phyloP scores from a whole-genome alignment of 2,888 invertebrate genomes.

The Dynastes tityus region DNA sequence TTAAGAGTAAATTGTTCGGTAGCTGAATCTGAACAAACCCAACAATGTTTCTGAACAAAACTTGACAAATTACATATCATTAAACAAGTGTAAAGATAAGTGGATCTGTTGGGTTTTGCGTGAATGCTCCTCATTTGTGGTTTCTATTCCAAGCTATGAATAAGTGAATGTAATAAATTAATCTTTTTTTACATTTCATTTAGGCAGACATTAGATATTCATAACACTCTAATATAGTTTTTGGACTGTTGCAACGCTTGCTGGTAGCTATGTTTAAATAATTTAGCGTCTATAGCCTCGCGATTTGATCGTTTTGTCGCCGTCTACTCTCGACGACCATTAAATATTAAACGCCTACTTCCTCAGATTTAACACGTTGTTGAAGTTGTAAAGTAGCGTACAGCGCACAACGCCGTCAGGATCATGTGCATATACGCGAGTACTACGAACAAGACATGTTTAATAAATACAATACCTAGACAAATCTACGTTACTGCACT shows the following conservation, averaged over 20 bases:
- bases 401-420: neutral
- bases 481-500: conserved; percentile 21
- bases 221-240: no score
- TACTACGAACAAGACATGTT: conserved; percentile 34
- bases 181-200: no score
- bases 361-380: conserved; percentile 39
- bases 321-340: neutral
- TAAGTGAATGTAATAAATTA: no score
- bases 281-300: conserved; percentile 9
- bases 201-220: no score
- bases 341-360: conserved; percentile 44
- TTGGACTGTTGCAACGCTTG: neutral
- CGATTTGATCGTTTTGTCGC: conserved; percentile 34
- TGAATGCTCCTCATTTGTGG: no score
- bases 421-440: conserved; percentile 8
- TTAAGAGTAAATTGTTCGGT: no score
- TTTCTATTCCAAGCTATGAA: no score
- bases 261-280: conserved; percentile 18
- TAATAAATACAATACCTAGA: conserved; percentile 38
- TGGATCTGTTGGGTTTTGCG: no score
- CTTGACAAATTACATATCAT: no score
- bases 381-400: conserved; percentile 28
- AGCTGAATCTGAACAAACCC: no score
- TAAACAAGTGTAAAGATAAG: no score
- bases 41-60: no score